A percentile compares a stretch with the other conserved stretches of the same genome.
These are phyloP conservation scores for Zygothrica quintamaculata DNA, from an alignment of 2,888 invertebrate genomes.

Conservation along the genomic window DNA sequence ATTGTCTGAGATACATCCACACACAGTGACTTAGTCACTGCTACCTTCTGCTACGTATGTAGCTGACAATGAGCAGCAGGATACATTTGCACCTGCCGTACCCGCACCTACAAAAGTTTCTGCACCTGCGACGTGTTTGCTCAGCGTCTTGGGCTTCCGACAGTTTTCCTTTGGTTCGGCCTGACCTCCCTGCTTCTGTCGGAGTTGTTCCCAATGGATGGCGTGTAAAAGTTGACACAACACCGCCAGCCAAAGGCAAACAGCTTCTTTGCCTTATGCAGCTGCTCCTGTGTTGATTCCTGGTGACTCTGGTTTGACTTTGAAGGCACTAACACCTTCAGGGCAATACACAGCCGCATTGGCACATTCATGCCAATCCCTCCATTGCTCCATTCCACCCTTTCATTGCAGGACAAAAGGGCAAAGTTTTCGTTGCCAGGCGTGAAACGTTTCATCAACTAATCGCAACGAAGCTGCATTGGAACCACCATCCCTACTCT, in stretches of 20 bases:
- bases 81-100: conserved; percentile 67
- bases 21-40: conserved; percentile 30
- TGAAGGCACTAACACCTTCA: conserved; percentile 32
- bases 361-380: background rate
- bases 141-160: conserved; percentile 66
- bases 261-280: conserved; percentile 64
- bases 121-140: conserved; percentile 66
- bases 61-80: conserved; percentile 78
- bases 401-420: conserved; percentile 56
- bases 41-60: conserved; percentile 32
- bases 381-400: conserved; percentile 1
- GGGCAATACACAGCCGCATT: background rate
- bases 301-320: conserved; percentile 32
- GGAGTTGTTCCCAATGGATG: conserved; percentile 61
- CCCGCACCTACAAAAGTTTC: conserved; percentile 11
- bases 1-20: conserved; percentile 68
- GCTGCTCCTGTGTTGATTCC: conserved; percentile 55
- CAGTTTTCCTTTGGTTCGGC: conserved; percentile 31
- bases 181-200: background rate
- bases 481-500: conserved; percentile 12
- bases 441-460: conserved; percentile 81
- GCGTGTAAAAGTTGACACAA: conserved; percentile 79
- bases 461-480: conserved; percentile 62
- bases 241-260: conserved; percentile 66
- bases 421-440: conserved; percentile 74